Conservation (phyloP, 2,888 invertebrate genomes). For the Steromphala cineraria region DNA sequence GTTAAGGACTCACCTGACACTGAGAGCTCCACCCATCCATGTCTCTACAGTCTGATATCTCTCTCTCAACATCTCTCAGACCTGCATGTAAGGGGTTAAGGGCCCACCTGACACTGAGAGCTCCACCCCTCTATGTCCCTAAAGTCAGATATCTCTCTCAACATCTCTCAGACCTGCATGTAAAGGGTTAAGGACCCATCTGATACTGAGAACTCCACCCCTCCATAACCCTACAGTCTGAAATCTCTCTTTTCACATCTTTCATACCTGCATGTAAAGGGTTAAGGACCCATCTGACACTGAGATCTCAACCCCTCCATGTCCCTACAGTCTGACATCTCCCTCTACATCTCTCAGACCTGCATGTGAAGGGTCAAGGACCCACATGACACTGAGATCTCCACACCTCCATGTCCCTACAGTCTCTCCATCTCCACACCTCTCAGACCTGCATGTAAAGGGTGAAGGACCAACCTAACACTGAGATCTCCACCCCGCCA, state of each 20-base stretch:
- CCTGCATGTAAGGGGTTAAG: no score
- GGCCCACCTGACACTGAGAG: no score
- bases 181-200: no score
- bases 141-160: constrained; percentile 88
- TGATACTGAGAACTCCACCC: no score
- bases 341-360: constrained; percentile 79
- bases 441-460: constrained; percentile 76
- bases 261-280: constrained; percentile 30
- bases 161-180: constrained; percentile 74
- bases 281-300: constrained; percentile 80
- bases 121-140: constrained; percentile 83
- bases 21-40: no score
- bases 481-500: constrained; percentile 84
- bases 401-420: constrained; percentile 84
- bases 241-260: no score
- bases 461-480: constrained; percentile 78
- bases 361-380: not conserved
- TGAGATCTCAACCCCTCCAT: constrained; percentile 85
- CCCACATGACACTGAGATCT: constrained; percentile 84
- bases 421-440: constrained; percentile 89
- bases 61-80: no score
- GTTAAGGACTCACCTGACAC: no score
- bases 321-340: constrained; percentile 85
- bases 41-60: no score
- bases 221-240: no score